Evolutionary conservation across 2,797 vertebrate genomes (phyloP), one percentile per base, ranked within the genome.

Genomic region (Anolis apletophallus): DNA sequence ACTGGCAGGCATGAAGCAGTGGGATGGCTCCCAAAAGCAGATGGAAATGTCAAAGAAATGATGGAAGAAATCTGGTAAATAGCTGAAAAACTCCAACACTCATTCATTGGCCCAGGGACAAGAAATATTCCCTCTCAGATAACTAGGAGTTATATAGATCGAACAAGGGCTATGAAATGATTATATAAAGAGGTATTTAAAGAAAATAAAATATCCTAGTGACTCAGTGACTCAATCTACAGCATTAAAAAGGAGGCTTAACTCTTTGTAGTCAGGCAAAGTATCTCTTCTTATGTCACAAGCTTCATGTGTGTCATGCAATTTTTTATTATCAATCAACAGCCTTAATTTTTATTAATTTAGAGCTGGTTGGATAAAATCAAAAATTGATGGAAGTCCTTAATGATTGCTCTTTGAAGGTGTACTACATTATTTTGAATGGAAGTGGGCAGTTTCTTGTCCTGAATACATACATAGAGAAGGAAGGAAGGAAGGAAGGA

Each of bases 21-120:
- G 93, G 93, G 91, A 94, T 89, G 85, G 40, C 81, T 93, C 88
- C 92, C 93, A 95, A 94, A 94, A 89, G 84, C 92, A 95, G 94
- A 94, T 92, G 90, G 93, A 94, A 94, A 94, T 90, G 94, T 95
- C 94, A 94, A 86, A 93, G 88, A 92, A 92, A 94, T 93, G 85
- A 93, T 92, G 90, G 92, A 93, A 93, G 93, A 93, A 95, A 94
- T 94, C 92, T 93, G 93, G 85, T 93, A 88, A 90, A 83, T 75
- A 94, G 91, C 74, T 89, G 89, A 95, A 93, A 92, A 92, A 93
- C 92, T 93, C 86, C 23, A 85, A 81, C 92, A 90, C 77, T 83
- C 84, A 93, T 87, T 94, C 87, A 85, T 81, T 92, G 88, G 77
- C 83, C 77, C 72, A 91, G 81, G 88, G 92, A 46, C 87, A 88